Evolutionary conservation across 2,797 vertebrate species (phyloP).

Genomic region (Microctenopoma lineatum): DNA sequence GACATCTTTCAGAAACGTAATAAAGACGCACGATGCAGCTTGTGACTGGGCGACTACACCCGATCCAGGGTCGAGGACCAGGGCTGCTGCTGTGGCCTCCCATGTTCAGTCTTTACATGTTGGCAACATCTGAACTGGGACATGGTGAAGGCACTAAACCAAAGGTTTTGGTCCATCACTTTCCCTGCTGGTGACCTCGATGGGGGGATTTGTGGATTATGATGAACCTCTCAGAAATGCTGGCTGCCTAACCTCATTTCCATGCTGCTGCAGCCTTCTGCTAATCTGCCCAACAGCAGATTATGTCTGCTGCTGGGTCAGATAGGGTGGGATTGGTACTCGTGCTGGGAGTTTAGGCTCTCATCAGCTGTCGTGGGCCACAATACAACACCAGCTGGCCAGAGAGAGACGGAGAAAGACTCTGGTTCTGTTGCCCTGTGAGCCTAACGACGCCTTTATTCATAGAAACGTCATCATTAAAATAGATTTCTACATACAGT

Average conservation of each 20-base stretch:
- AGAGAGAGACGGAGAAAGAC: not conserved
- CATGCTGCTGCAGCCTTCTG: conserved; percentile 63
- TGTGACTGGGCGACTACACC: too few species aligned
- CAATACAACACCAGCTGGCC: conserved; percentile 6
- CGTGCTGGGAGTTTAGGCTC: conserved; percentile 48
- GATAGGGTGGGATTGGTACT: conserved; percentile 47
- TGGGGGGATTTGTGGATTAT: conserved; percentile 75
- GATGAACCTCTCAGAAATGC: conserved; percentile 56
- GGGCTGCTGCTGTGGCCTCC: too few species aligned
- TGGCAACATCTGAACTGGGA: not conserved
- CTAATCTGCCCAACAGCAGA: conserved; percentile 76
- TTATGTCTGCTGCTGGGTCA: conserved; percentile 62
- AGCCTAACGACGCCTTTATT: not conserved
- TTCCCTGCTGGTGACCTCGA: conserved; percentile 62
- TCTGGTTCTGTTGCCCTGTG: too few species aligned
- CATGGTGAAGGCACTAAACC: not conserved
- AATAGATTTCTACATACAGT: not conserved
- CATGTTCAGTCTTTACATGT: too few species aligned
- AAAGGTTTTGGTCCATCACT: not conserved
- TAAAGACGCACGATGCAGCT: too few species aligned
- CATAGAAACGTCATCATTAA: not conserved
- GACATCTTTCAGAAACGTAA: too few species aligned
- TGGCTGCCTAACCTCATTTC: conserved; percentile 72
- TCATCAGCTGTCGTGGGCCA: conserved; percentile 52
- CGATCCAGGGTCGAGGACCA: too few species aligned